Evolutionary conservation across 30 jellyfish, hydroid and myxozoan genomes (phyloP).

Genomic region (Cassiopea andromeda): DNA sequence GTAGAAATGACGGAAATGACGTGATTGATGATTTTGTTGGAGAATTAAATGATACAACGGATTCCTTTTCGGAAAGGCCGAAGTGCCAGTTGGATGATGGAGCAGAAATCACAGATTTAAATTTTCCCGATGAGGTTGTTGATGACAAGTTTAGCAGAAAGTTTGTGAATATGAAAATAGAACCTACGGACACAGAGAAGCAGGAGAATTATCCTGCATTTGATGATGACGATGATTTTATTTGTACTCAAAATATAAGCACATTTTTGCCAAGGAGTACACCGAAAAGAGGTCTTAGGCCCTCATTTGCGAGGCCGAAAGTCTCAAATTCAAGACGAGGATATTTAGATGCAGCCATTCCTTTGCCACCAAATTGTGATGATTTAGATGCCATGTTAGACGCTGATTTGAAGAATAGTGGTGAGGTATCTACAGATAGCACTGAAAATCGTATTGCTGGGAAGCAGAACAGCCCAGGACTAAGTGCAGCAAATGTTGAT

Average conservation of each 20-base stretch:
- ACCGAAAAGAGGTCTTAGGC: conserved; percentile 2
- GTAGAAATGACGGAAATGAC: not conserved
- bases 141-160: not conserved
- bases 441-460: not conserved
- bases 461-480: not conserved
- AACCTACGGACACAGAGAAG: not conserved
- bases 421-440: not conserved
- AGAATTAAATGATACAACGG: not conserved
- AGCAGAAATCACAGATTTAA: not conserved
- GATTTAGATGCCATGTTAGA: conserved; percentile 49
- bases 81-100: not conserved
- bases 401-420: not conserved
- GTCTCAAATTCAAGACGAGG: conserved; percentile 2
- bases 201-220: not conserved
- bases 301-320: not conserved
- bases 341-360: not conserved
- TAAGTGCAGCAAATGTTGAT: too few species aligned
- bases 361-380: conserved; percentile 39
- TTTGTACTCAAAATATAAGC: conserved; percentile 14
- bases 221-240: conserved; percentile 12
- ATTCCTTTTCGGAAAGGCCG: not conserved
- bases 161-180: not conserved
- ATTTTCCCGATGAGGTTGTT: not conserved
- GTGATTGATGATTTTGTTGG: conserved; percentile 1
- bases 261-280: conserved; percentile 48